phyloP scores from a whole-genome alignment of 1,140 invertebrate species.

The Aplysia californica region DNA sequence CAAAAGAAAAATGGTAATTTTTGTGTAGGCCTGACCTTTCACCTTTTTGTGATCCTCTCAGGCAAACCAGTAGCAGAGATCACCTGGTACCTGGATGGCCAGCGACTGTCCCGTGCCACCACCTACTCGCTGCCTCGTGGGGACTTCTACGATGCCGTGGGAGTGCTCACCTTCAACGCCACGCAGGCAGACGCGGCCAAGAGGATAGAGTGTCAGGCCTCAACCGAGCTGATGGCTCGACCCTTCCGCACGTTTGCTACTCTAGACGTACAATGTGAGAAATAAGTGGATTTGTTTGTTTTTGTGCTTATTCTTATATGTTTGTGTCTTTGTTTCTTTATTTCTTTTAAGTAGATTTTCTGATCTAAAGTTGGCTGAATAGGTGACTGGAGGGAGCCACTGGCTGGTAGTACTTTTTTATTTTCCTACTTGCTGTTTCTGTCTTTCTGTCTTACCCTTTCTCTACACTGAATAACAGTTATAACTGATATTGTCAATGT shows the following conservation, averaged over 20 bases:
- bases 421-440: slow-evolving; percentile 1
- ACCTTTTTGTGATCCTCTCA: not conserved
- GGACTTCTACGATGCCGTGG: slow-evolving; percentile 76
- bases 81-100: slow-evolving; percentile 49
- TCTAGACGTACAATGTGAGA: slow-evolving; percentile 68
- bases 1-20: too few species aligned
- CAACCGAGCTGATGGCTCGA: slow-evolving; percentile 59
- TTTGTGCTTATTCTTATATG: not conserved
- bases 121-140: slow-evolving; percentile 62
- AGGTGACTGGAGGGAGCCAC: too few species aligned
- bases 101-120: slow-evolving; percentile 36
- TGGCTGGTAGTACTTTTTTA: not conserved
- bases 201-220: slow-evolving; percentile 83
- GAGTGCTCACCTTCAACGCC: slow-evolving; percentile 79
- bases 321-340: too few species aligned
- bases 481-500: too few species aligned
- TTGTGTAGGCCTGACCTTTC: too few species aligned
- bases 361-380: too few species aligned
- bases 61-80: slow-evolving; percentile 90
- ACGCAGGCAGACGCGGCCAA: slow-evolving; percentile 89
- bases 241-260: slow-evolving; percentile 52
- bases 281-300: slow-evolving; percentile 11
- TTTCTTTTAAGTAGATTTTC: too few species aligned
- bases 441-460: not conserved
- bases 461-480: too few species aligned